Evolutionary conservation across 2,113 vertebrate species (phyloP), one percentile per base, ranked within the genome.

Genomic region (Pachypanchax playfairii): DNA sequence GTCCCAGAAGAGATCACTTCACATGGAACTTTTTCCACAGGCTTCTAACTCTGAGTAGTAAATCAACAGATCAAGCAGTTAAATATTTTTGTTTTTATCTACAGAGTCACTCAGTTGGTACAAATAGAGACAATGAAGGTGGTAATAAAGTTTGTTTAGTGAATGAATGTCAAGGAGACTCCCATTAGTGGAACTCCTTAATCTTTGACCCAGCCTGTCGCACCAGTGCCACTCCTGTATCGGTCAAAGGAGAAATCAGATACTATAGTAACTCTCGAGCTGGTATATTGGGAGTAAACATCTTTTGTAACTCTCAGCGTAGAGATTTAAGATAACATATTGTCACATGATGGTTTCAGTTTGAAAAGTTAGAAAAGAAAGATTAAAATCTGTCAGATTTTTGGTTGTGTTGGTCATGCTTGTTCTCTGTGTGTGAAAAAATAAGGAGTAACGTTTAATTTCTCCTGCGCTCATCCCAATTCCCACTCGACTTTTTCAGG

Each of bases 151-250:
- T 47, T 14, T 24, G 20, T 68, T 79, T 53, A 47, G 78, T 77
- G 60, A 84, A 86, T 83, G 56, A 79, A 59, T 87, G 72, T 54
- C 53, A 71, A 59, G 61, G 59, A 77, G 29, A 80, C 82, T 43
- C 76, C 53, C 59, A 33, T 56, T 9, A 1, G 28, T 18, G 68
- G 53, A 76, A 83, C 31, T 71, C 47, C 38, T 29, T 65, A 73
- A 75, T 60, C 74, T 81, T 80, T 74, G 73, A 70, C 73, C 63
- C 56, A 73, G 13, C 14, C 35, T 39, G 5, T 49, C 49, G 38
- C 47, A 39, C 26, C 47, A 65, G 33, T 61, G 47, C 47, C 79
- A 57, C 70, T 79, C 84, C 74, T 72, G 44, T 62, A 8, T 36
- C 49, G 44, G 64, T 54, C 29, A 63, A 78, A 10, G 64, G 42